phyloP scores from a whole-genome alignment of 2,888 invertebrate genomes.

The Hesperia comma region DNA sequence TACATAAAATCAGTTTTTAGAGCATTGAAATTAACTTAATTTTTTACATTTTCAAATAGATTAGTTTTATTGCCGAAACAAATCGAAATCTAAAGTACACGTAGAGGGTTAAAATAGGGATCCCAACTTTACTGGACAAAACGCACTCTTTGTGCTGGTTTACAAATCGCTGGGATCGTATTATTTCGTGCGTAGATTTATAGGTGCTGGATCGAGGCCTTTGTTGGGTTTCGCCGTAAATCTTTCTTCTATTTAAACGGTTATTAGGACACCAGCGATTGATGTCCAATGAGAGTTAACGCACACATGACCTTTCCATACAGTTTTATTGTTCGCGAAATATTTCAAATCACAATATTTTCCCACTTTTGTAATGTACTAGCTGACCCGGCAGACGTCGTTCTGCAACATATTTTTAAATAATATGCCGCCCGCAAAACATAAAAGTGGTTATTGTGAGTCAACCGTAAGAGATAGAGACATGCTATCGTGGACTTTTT shows the following conservation, averaged over 20 bases:
- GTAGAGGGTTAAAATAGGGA: slow-evolving; percentile 13
- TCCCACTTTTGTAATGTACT: too few species aligned
- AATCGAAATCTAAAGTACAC: background rate
- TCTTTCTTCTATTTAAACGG: slow-evolving; percentile 79
- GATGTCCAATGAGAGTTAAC: slow-evolving; percentile 59
- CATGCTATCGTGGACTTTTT: too few species aligned
- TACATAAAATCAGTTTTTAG: too few species aligned
- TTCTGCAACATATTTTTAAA: too few species aligned
- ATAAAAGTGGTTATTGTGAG: too few species aligned
- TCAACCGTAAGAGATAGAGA: too few species aligned
- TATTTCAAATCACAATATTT: too few species aligned
- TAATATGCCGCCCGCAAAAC: too few species aligned
- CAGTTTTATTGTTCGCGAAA: too few species aligned
- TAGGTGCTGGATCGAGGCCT: slow-evolving; percentile 72
- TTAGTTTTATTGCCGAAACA: background rate
- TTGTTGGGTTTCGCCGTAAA: slow-evolving; percentile 80
- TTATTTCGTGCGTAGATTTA: slow-evolving; percentile 81
- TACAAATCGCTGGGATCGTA: slow-evolving; percentile 78
- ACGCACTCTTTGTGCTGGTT: slow-evolving; percentile 73
- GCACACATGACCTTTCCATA: background rate
- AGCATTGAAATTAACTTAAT: background rate
- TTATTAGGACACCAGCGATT: slow-evolving; percentile 78
- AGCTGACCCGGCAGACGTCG: too few species aligned
- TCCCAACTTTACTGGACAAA: slow-evolving; percentile 66
- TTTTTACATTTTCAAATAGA: background rate